A percentile compares a stretch with the other conserved stretches of the same genome.
These are phyloP conservation scores for Melitaea cinxia DNA, from an alignment of 1,140 invertebrate species.

Conservation along the genomic window DNA sequence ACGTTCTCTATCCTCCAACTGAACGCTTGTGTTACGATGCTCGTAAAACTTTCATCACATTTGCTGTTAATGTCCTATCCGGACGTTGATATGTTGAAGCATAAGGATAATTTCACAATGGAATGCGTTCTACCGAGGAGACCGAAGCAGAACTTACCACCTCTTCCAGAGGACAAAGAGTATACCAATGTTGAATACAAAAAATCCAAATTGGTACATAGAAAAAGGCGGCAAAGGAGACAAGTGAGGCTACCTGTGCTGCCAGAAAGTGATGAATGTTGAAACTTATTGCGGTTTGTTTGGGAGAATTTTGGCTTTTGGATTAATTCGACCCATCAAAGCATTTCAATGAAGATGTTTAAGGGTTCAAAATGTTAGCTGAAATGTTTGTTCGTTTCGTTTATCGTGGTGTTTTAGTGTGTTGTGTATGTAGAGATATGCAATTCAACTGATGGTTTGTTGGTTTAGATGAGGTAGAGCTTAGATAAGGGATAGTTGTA, in stretches of 20 bases:
- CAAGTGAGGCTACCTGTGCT: slow-evolving; percentile 59
- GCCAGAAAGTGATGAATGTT: slow-evolving; percentile 68
- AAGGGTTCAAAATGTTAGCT: neutral
- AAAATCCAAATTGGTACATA: slow-evolving; percentile 50
- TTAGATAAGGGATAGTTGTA: neutral
- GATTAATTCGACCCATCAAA: neutral
- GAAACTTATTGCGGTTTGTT: slow-evolving; percentile 28
- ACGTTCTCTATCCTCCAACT: slow-evolving; percentile 39
- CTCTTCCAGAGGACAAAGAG: slow-evolving; percentile 71
- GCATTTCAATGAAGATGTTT: neutral
- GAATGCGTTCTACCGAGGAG: slow-evolving; percentile 63
- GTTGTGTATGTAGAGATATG: neutral
- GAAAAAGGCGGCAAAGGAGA: slow-evolving; percentile 55
- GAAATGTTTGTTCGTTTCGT: neutral
- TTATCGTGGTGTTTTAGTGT: neutral
- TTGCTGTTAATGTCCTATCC: slow-evolving; percentile 45
- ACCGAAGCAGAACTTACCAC: slow-evolving; percentile 56
- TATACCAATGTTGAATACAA: slow-evolving; percentile 56
- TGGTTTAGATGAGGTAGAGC: neutral
- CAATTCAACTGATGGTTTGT: neutral
- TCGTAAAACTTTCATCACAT: slow-evolving; percentile 61
- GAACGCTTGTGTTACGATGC: slow-evolving; percentile 57
- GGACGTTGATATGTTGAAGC: slow-evolving; percentile 66
- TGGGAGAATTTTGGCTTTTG: slow-evolving; percentile 2
- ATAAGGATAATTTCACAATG: slow-evolving; percentile 60